Evolutionary conservation across 2,113 vertebrate genomes (phyloP).

Genomic region (Rhizomys pruinosus): DNA sequence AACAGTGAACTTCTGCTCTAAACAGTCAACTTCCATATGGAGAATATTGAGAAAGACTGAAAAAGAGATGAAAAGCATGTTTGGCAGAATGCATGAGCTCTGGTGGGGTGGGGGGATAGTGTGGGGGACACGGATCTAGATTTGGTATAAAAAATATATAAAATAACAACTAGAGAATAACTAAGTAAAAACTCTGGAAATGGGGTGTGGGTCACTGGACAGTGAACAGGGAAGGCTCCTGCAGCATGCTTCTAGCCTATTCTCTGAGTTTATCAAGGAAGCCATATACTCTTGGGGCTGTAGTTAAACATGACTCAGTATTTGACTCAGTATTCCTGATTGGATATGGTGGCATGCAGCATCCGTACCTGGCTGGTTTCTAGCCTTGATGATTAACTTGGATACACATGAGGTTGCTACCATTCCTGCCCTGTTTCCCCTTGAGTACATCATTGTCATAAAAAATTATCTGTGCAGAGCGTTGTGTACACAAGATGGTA

Average conservation of each 20-base stretch:
- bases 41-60: no score
- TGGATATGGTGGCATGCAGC: background rate
- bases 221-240: background rate
- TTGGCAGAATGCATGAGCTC: no score
- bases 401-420: background rate
- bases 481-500: fast-evolving
- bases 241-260: background rate
- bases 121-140: no score
- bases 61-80: no score
- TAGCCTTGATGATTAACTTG: background rate
- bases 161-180: background rate
- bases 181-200: background rate
- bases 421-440: background rate
- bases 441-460: background rate
- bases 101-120: no score
- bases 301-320: background rate
- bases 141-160: no score
- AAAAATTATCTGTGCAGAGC: background rate
- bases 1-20: no score
- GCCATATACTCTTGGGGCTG: fast-evolving
- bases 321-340: background rate
- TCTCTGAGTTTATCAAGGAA: background rate
- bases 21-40: no score
- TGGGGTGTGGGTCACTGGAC: background rate
- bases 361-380: background rate